A percentile compares a stretch with the other conserved stretches of the same genome.
Evolutionary conservation across 2,888 invertebrate species (phyloP).

Genomic region (Carcina quercana): DNA sequence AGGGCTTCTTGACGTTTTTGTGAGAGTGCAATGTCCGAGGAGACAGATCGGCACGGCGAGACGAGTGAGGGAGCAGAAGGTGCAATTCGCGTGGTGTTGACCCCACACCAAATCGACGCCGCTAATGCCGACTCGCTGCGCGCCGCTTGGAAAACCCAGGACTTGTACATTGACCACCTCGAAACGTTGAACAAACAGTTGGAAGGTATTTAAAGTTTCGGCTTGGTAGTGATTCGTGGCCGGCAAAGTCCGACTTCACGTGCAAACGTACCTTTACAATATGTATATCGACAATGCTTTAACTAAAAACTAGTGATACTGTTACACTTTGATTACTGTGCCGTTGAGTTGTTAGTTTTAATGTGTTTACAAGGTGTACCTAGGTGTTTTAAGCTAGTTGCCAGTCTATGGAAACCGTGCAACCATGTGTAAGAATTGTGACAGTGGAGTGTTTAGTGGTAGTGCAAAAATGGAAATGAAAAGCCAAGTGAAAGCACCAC

Average conservation of each 20-base stretch:
- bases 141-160: constrained; percentile 83
- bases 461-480: constrained; percentile 28
- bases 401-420: constrained; percentile 47
- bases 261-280: constrained; percentile 52
- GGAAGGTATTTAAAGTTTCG: constrained; percentile 82
- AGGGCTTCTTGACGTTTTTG: constrained; percentile 50
- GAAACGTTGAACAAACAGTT: constrained; percentile 83
- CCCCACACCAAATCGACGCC: constrained; percentile 77
- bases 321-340: constrained; percentile 51
- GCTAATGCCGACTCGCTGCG: constrained; percentile 78
- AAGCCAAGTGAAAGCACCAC: constrained; percentile 29
- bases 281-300: constrained; percentile 71
- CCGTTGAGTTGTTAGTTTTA: constrained; percentile 41
- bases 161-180: constrained; percentile 83
- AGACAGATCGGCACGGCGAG: constrained; percentile 65
- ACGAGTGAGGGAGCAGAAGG: constrained; percentile 58
- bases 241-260: constrained; percentile 43
- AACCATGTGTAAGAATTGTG: constrained; percentile 42
- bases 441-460: constrained; percentile 55
- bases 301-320: constrained; percentile 71
- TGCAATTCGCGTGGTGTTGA: constrained; percentile 75
- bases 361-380: constrained; percentile 64
- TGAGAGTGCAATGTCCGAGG: constrained; percentile 72
- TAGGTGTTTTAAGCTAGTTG: constrained; percentile 54
- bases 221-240: constrained; percentile 63